Conservation (phyloP, 2,797 vertebrate species). For the Prionace glauca region DNA sequence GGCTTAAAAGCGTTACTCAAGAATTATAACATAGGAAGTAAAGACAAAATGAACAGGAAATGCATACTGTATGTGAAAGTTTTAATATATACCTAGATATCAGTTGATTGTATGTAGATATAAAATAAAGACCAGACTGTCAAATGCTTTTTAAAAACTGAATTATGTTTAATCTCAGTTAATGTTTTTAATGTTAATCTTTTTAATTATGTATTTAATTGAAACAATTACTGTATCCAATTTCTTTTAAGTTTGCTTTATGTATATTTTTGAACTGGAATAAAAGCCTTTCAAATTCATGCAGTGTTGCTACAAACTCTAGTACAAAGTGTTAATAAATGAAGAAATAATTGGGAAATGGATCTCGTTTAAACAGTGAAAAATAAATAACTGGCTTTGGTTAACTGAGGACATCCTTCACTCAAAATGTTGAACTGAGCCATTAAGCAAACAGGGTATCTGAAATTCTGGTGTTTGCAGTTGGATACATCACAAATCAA, state of each 20-base stretch:
- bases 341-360: background rate
- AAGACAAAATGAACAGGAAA: background rate
- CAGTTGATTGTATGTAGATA: background rate
- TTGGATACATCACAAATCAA: background rate
- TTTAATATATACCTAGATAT: background rate
- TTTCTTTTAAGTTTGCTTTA: background rate
- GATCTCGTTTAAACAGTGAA: background rate
- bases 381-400: background rate
- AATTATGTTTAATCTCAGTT: background rate
- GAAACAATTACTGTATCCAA: background rate
- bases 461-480: background rate
- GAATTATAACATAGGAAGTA: background rate
- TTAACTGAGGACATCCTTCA: background rate
- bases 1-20: background rate
- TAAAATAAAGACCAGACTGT: background rate
- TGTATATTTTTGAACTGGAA: background rate
- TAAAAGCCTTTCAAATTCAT: background rate
- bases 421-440: background rate
- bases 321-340: background rate
- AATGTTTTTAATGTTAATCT: background rate
- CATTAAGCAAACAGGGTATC: too few species aligned
- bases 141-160: background rate
- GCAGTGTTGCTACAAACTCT: background rate
- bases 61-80: background rate
- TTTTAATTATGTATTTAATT: background rate